Base-by-base conservation (phyloP, 2,888 invertebrate genomes). In the Prostheceraeus crozeri region DNA sequence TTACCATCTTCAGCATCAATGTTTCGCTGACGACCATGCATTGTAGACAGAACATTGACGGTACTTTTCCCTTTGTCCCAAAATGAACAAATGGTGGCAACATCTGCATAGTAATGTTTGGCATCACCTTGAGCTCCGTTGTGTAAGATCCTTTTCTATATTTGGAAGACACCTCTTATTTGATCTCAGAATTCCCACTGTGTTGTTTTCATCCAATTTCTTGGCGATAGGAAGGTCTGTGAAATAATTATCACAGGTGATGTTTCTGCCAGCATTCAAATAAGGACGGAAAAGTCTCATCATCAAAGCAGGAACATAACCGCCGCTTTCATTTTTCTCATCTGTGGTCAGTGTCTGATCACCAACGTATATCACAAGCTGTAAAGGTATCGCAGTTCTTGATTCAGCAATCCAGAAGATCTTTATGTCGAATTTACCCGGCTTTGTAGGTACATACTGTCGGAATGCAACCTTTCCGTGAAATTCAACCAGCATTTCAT, bases 11-110 rank as follows among this genome's bases (percentile, higher is more conserved):
- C 27, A 8, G 52, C 23, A 4, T 4, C 6, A 4, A 51, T 6
- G 21, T 51, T 51, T 6, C 14, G 16, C 6, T 30, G 30, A 30
- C 30, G 3, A 8, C 52, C 52, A 51, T 51, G 52, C 52, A 51
- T 51, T 6, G 23, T 51, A 4, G 23, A 51, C 4, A 51, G 25
- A 6, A 51, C 30, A 51, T 51, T 51, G 6, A 51, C 52, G 25
- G 52, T 19, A 8, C 14, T 51, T 51, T 4, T 51, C 8, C 52
- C 52, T 6, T 51, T 51, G 27, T 51, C 30, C 52, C 52, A 51
- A 21, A 51, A 51, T n/a, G 52, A 51, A 21, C 52, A 51, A 4
- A 51, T 27, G 6, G 23, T 51, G 27, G 8, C 3, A 21, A 6
- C 25, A 51, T 51, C 30, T 21, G 52, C 6, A 21, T 51, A 51